Base-by-base conservation (phyloP, 2,797 vertebrate genomes). In the Neosilurus mollespiculum region DNA sequence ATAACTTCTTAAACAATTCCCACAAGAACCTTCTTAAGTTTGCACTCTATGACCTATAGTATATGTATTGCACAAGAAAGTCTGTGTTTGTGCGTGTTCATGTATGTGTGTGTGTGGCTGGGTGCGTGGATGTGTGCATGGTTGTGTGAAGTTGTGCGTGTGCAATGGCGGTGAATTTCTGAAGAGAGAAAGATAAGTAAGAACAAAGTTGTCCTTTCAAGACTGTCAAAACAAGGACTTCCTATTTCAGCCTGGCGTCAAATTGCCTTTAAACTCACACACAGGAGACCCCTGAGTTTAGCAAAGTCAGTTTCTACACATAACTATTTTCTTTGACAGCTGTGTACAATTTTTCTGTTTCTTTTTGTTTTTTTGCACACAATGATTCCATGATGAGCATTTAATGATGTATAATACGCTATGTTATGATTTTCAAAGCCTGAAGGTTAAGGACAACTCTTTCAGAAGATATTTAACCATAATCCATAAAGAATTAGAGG, bases 171-270 rank as follows among this genome's bases (percentile, higher is more conserved):
- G 61, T 69, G 67, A 65, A 83, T 70, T 81, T 30, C 87, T 86
- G 85, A 90, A 84, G 24, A 20, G 81, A 72, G 24, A 24, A 30
- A 91, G 92, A 93, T 93, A 92, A 92, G 88, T 86, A 84, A 91
- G 91, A 94, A 94, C 92, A 94, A 93, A 94, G 92, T 76, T 64
- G 56, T 85, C 62, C 86, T 87, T 92, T 87, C 85, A 83, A 86
- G 34, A 85, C 87, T 93, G 91, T 93, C 91, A 94, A 93, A 94
- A 93, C 92, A 94, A 85, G 89, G 84, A 88, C 89, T 89, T 93
- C 89, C 87, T 4, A 59, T 89, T 88, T 90, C 88, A 89, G 90
- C 89, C 91, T 88, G 69, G 0, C 16, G 18, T 59, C 34, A 53
- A 59, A 76, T 18, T 76, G 30, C 26, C 1, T 76, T 34, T 34